Percentiles rank a stretch among this genome's conserved stretches.
Conservation (phyloP, 1,140 invertebrate genomes). For the Drosophila persimilis region DNA sequence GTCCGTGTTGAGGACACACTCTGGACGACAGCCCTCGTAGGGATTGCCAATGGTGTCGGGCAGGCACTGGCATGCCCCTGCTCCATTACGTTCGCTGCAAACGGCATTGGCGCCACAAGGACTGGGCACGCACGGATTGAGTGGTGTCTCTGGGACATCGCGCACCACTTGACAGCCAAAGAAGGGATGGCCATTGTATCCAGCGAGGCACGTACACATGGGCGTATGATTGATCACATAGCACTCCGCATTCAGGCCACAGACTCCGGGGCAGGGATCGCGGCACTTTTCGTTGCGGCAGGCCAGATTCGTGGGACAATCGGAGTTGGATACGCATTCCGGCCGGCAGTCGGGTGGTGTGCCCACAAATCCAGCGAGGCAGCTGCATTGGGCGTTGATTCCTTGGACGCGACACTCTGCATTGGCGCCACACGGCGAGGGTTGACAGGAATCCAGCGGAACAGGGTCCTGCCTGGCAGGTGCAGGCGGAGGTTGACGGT, state of each 20-base stretch:
- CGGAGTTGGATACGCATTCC: conserved; percentile 85
- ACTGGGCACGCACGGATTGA: conserved; percentile 85
- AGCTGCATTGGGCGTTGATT: conserved; percentile 87
- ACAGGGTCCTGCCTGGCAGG: conserved; percentile 63
- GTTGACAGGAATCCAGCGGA: conserved; percentile 86
- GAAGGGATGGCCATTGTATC: conserved; percentile 88
- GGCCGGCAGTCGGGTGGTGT: conserved; percentile 86
- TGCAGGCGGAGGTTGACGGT: conserved; percentile 85
- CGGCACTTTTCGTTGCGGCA: conserved; percentile 86
- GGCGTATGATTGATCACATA: conserved; percentile 87
- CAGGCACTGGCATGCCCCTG: conserved; percentile 89
- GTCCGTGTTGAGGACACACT: conserved; percentile 89
- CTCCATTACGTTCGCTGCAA: conserved; percentile 86
- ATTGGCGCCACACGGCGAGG: conserved; percentile 90
- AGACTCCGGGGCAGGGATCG: conserved; percentile 85
- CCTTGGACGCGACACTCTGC: conserved; percentile 87
- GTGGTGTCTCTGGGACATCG: conserved; percentile 67
- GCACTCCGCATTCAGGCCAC: conserved; percentile 87
- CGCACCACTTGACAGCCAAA: conserved; percentile 85
- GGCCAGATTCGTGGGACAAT: conserved; percentile 84
- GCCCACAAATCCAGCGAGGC: conserved; percentile 86
- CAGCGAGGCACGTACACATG: conserved; percentile 87
- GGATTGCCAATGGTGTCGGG: conserved; percentile 89
- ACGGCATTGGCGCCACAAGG: conserved; percentile 86
- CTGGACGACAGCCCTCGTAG: conserved; percentile 89